Percentiles rank a stretch among this genome's conserved stretches.
phyloP scores from a whole-genome alignment of 2,113 vertebrate species.

The Ginglymostoma cirratum region DNA sequence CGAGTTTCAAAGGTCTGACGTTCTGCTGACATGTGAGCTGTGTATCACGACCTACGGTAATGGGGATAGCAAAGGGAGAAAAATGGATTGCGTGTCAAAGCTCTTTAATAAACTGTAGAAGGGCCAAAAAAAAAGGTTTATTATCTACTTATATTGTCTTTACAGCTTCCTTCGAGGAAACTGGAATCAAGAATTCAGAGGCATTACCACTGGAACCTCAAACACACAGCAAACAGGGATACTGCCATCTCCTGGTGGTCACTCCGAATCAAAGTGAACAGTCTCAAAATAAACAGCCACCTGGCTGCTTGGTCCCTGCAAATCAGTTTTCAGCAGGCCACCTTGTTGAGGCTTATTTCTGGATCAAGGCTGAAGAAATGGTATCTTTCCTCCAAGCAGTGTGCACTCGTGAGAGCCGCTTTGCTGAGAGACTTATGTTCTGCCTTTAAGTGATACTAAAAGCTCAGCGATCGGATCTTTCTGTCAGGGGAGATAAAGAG shows the following conservation, averaged over 20 bases:
- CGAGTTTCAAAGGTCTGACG: background rate
- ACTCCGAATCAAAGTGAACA: background rate
- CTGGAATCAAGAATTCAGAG: background rate
- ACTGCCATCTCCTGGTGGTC: slow-evolving; percentile 4
- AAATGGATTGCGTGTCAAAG: background rate
- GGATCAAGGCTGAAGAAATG: background rate
- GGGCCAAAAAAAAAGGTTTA: background rate
- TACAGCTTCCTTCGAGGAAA: background rate
- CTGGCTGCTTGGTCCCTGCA: background rate
- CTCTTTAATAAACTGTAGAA: too few species aligned
- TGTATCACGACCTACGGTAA: background rate
- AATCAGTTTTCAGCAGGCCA: background rate
- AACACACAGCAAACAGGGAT: background rate
- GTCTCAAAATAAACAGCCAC: background rate
- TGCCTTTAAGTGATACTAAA: slow-evolving; percentile 29
- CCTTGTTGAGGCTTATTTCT: background rate
- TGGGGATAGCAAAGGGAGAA: background rate
- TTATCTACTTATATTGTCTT: background rate
- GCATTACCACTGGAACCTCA: background rate
- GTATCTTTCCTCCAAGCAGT: background rate
- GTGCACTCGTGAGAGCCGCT: background rate
- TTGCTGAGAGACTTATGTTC: slow-evolving; percentile 24
- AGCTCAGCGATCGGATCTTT: slow-evolving; percentile 27
- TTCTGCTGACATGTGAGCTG: background rate
- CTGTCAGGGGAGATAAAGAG: slow-evolving; percentile 36